Conservation (phyloP, 2,797 vertebrate species). For the Cyprinodon diabolis region DNA sequence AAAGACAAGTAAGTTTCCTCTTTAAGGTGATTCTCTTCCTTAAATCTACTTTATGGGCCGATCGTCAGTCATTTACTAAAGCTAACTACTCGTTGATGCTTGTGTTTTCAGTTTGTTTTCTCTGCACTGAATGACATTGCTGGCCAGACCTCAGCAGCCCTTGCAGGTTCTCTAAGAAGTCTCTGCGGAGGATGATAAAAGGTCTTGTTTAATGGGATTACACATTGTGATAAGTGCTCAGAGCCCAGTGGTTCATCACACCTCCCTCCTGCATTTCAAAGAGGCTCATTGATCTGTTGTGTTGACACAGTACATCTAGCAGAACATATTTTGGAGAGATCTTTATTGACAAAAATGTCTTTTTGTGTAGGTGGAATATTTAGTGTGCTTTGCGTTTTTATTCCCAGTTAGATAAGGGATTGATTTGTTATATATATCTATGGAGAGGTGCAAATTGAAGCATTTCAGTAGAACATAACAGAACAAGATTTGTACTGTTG, state of each 20-base stretch:
- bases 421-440: not conserved
- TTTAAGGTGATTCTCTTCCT: conserved; percentile 1
- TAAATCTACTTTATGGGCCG: conserved; percentile 19
- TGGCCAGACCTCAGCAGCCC: conserved; percentile 36
- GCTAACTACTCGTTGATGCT: conserved; percentile 39
- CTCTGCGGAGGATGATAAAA: conserved; percentile 74
- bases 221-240: conserved; percentile 70
- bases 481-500: conserved; percentile 22
- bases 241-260: conserved; percentile 61
- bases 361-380: conserved; percentile 22
- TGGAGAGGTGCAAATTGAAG: not conserved
- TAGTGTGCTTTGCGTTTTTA: conserved; percentile 1
- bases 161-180: conserved; percentile 60
- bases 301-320: conserved; percentile 22
- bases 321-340: conserved; percentile 24
- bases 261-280: conserved; percentile 60
- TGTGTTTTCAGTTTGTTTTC: conserved; percentile 29
- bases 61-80: conserved; percentile 14
- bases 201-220: conserved; percentile 76
- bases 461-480: not conserved
- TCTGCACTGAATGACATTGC: conserved; percentile 42
- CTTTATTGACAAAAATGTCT: conserved; percentile 21
- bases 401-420: not conserved
- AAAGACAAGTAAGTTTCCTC: not conserved
- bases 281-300: conserved; percentile 60